A percentile compares a stretch with the other conserved stretches of the same genome.
phyloP scores from a whole-genome alignment of 1,140 invertebrate genomes.

The Drosophila guanche region DNA sequence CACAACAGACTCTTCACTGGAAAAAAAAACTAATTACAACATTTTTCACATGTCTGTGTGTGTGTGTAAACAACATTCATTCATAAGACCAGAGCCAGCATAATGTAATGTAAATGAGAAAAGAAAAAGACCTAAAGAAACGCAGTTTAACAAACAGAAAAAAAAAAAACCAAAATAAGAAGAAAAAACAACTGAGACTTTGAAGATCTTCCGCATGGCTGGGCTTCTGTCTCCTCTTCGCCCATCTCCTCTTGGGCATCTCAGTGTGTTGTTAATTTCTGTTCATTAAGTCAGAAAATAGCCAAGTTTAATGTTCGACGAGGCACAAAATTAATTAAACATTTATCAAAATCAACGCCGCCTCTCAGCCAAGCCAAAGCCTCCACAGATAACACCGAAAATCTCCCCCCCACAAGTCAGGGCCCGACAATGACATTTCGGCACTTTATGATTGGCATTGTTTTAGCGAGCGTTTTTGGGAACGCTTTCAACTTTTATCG shows the following conservation, averaged over 20 bases:
- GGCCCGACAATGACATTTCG: conserved; percentile 60
- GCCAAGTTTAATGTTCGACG: conserved; percentile 78
- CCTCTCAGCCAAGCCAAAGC: conserved; percentile 52
- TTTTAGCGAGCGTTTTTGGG: conserved; percentile 32
- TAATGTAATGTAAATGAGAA: conserved; percentile 76
- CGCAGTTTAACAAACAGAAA: neutral
- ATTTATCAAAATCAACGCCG: conserved; percentile 81
- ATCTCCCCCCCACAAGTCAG: conserved; percentile 16
- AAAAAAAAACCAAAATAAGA: no score
- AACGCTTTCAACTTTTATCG: conserved; percentile 39
- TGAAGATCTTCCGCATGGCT: conserved; percentile 76
- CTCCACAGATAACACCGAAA: conserved; percentile 35
- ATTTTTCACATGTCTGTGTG: conserved; percentile 66
- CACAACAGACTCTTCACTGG: conserved; percentile 3
- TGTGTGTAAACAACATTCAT: conserved; percentile 73
- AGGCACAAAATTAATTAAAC: conserved; percentile 81
- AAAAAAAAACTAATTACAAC: conserved; percentile 78
- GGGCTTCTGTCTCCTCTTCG: conserved; percentile 40
- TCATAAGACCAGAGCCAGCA: conserved; percentile 69
- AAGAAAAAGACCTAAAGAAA: conserved; percentile 57
- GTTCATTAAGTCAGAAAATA: conserved; percentile 80
- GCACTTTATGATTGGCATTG: conserved; percentile 65
- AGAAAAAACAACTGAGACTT: conserved; percentile 44
- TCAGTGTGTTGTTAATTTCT: conserved; percentile 80
- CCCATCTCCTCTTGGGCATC: conserved; percentile 28